Evolutionary conservation across 2,797 vertebrate genomes (phyloP), one percentile per base, ranked within the genome.

Genomic region (Ciconia nigra): DNA sequence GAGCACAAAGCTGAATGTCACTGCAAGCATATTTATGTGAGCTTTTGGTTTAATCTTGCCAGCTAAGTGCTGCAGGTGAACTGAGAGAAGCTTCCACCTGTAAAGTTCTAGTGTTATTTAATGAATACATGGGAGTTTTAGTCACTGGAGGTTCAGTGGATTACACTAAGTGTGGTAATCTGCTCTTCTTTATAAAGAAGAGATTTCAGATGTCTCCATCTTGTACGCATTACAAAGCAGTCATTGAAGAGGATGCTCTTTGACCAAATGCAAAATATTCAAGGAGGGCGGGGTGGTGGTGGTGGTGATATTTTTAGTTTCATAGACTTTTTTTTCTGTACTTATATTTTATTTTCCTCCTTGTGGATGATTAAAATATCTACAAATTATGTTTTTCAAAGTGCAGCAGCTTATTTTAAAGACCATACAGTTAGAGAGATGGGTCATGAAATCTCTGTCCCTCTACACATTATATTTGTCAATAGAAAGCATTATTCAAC

Each of bases 1-100:
- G 52, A 76, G 49, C 78, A 89, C 42, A 90, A 86, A 95, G 58
- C 80, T 72, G 63, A 95, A 62, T 90, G 94, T 55, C 63, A 83
- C 55, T 89, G 52, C 51, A 94, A 88, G 73, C 57, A 13, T 71
- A 90, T 95, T 97, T 94, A 55, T 87, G 47, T 91, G 87, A 80
- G 70, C 20, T 93, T 95, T 84, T 89, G 87, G 61, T 87, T 89
- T 95, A 77, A 87, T 93, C 80, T 97, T 93, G 57, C 65, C 44
- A 76, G 29, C 57, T 89, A 46, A 91, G 57, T 93, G 78, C 82
- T 97, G 58, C 57, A 93, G 80, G 62, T 96, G 65, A 97, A 58
- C 39, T 42, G 65, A 86, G 87, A 92, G 69, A 70, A 80, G 49
- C 42, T 84, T 52, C 69, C 25, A 84, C 88, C 65, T 95, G 26